Evolutionary conservation across 2,888 invertebrate species (phyloP).

Genomic region (Hirtodrosophila alboralis): DNA sequence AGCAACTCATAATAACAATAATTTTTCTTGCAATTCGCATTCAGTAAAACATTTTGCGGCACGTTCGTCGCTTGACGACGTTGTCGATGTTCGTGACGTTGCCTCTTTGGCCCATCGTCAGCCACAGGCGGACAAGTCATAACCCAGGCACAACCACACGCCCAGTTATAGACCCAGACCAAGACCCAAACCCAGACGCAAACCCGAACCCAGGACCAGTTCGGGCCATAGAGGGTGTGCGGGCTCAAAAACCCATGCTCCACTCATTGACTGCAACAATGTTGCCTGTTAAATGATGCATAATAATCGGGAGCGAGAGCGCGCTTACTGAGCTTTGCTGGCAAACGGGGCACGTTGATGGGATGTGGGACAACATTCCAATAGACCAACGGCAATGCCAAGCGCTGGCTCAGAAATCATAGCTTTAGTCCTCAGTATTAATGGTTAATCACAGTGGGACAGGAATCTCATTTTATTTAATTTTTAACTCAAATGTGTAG

Average conservation of each 20-base stretch:
- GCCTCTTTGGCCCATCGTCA: constrained; percentile 32
- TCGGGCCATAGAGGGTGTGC: constrained; percentile 7
- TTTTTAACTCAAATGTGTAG: no score
- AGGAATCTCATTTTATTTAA: no score
- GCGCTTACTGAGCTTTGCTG: constrained; percentile 66
- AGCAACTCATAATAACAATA: constrained; percentile 79
- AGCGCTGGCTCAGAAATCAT: constrained; percentile 62
- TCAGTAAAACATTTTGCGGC: constrained; percentile 72
- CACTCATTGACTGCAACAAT: constrained; percentile 77
- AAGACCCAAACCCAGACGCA: constrained; percentile 3
- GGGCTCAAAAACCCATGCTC: constrained; percentile 29
- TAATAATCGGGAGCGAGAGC: constrained; percentile 71
- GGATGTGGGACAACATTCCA: constrained; percentile 65
- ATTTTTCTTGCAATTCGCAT: constrained; percentile 76
- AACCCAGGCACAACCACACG: constrained; percentile 5
- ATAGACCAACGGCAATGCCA: constrained; percentile 40
- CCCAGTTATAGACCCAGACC: background rate
- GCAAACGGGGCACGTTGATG: constrained; percentile 22
- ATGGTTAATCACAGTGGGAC: constrained; percentile 9
- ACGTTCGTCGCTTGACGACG: constrained; percentile 61
- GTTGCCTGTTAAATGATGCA: constrained; percentile 79
- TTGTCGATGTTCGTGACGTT: constrained; percentile 65
- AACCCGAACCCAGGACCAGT: constrained; percentile 3
- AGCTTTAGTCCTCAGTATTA: constrained; percentile 31
- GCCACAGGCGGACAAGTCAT: background rate